A percentile compares a stretch with the other conserved stretches of the same genome.
Evolutionary conservation across 2,113 vertebrate genomes (phyloP).

Genomic region (Phrynosoma platyrhinos): DNA sequence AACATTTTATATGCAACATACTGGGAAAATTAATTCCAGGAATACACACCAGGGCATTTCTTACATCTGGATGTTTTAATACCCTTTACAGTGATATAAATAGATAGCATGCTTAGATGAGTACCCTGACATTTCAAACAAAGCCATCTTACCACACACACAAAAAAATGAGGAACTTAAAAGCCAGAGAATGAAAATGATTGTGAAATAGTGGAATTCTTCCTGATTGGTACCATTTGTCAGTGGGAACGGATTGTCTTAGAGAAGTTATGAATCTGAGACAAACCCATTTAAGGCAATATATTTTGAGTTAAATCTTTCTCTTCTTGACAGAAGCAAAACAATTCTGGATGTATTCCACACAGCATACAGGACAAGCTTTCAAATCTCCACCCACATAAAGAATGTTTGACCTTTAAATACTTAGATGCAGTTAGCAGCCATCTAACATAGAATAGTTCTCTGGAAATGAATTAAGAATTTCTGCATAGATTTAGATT

Average conservation of each 20-base stretch:
- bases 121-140: background rate
- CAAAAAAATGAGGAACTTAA: background rate
- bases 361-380: background rate
- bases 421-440: background rate
- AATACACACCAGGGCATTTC: conserved; percentile 2
- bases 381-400: background rate
- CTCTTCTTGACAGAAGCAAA: conserved; percentile 4
- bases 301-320: background rate
- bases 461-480: background rate
- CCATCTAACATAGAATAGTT: background rate
- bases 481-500: background rate
- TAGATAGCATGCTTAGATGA: conserved; percentile 19
- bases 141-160: background rate
- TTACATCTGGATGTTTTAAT: conserved; percentile 12
- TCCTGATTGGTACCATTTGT: conserved; percentile 2
- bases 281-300: conserved; percentile 13
- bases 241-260: background rate
- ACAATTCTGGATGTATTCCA: background rate
- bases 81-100: conserved; percentile 11
- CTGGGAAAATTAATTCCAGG: conserved; percentile 17
- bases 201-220: conserved; percentile 16
- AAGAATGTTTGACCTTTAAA: conserved; percentile 26
- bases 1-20: conserved; percentile 7
- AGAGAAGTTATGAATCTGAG: background rate
- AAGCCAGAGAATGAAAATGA: background rate